These are phyloP conservation scores for Anolis carolinensis DNA, from an alignment of 2,113 vertebrate species.

Conservation along the genomic window DNA sequence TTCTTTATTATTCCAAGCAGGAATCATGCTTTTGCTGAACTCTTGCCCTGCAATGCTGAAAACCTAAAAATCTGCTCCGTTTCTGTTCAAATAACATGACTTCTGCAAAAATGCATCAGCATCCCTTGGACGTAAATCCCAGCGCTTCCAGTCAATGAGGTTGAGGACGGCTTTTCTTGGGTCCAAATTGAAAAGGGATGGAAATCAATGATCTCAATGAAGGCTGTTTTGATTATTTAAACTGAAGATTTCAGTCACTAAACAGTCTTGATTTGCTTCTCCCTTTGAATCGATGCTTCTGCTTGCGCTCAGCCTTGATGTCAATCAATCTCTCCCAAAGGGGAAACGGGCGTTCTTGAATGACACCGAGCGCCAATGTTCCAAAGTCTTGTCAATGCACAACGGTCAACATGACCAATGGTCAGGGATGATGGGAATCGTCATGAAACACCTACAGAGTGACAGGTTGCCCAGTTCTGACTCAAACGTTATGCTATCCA, in stretches of 20 bases:
- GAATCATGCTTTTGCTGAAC: too few relatives aligned
- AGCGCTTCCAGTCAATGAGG: neutral
- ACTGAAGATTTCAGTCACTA: neutral
- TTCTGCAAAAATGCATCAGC: too few relatives aligned
- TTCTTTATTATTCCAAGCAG: too few relatives aligned
- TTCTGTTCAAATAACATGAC: too few relatives aligned
- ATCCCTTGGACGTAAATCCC: too few relatives aligned
- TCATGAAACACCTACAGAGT: neutral
- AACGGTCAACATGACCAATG: neutral
- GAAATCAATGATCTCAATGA: slow-evolving; percentile 13
- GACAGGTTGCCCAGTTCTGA: neutral
- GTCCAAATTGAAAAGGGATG: slow-evolving; percentile 3
- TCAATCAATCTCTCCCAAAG: neutral
- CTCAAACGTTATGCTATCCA: neutral
- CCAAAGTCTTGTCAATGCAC: neutral
- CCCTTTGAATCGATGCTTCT: neutral
- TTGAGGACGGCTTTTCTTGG: neutral
- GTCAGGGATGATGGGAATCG: neutral
- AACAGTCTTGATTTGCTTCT: neutral
- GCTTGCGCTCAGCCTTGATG: neutral
- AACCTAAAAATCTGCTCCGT: too few relatives aligned
- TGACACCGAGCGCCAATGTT: too few relatives aligned
- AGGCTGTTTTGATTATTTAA: slow-evolving; percentile 11
- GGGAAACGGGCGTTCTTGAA: neutral
- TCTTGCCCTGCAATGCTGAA: too few relatives aligned